Percentiles rank a stretch among this genome's conserved stretches.
Evolutionary conservation across 2,888 invertebrate species (phyloP).

Genomic region (Agriopis marginaria): DNA sequence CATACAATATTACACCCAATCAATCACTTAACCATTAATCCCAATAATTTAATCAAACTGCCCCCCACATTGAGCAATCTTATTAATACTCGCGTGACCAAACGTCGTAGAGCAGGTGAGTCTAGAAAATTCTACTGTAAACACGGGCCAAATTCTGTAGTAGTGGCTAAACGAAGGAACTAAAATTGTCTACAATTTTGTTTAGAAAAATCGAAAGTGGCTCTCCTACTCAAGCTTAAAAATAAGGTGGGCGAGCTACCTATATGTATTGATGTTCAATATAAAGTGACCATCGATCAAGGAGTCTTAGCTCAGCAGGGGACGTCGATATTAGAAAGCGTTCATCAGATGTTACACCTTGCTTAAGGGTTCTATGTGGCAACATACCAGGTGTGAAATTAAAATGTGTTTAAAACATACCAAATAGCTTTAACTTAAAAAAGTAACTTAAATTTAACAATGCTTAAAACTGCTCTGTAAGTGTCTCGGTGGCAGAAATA

Average conservation of each 20-base stretch:
- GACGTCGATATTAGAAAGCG: slow-evolving; percentile 84
- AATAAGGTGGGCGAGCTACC: slow-evolving; percentile 1
- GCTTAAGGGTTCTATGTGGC: slow-evolving; percentile 4
- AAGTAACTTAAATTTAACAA: too few species aligned
- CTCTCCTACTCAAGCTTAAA: background rate
- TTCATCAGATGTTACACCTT: slow-evolving; percentile 65
- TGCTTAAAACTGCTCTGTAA: too few species aligned
- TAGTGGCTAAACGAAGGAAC: background rate
- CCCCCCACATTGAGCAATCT: slow-evolving; percentile 61
- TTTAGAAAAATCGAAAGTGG: background rate
- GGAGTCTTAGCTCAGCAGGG: slow-evolving; percentile 77
- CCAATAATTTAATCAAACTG: slow-evolving; percentile 60
- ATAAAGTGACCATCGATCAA: slow-evolving; percentile 83
- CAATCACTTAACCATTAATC: slow-evolving; percentile 34
- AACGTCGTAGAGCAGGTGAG: slow-evolving; percentile 59
- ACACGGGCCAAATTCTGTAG: background rate
- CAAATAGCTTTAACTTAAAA: too few species aligned
- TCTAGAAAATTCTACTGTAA: slow-evolving; percentile 51
- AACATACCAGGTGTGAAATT: slow-evolving; percentile 4
- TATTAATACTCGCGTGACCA: slow-evolving; percentile 73
- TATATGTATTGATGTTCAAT: slow-evolving; percentile 78
- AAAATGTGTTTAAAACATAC: background rate
- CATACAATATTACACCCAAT: slow-evolving; percentile 9
- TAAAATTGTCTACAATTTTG: background rate
- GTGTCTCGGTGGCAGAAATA: too few species aligned